These are phyloP conservation scores for Daphoenositta chrysoptera DNA, from an alignment of 2,113 vertebrate genomes.

Conservation along the genomic window DNA sequence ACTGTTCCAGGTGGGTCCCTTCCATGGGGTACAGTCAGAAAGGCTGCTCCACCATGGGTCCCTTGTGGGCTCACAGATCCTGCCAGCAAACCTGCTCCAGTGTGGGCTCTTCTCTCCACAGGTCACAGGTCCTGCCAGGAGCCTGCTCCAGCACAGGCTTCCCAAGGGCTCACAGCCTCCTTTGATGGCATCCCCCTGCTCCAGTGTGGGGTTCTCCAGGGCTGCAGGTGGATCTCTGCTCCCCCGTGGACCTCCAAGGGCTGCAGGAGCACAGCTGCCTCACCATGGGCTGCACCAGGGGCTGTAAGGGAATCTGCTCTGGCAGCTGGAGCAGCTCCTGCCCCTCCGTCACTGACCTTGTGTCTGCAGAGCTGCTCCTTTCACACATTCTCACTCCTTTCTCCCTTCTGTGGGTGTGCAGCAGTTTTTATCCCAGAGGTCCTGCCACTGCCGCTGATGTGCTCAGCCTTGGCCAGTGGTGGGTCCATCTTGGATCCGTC, in stretches of 20 bases:
- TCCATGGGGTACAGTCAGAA: too few species aligned
- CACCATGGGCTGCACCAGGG: fast-evolving
- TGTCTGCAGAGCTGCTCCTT: background rate
- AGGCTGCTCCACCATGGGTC: background rate
- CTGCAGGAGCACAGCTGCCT: background rate
- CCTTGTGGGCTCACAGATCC: background rate
- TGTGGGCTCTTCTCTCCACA: fast-evolving
- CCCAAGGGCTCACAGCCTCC: background rate
- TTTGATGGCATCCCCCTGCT: background rate
- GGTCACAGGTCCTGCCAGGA: background rate
- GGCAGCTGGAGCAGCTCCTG: background rate
- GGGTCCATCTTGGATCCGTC: fast-evolving
- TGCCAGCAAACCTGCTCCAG: background rate
- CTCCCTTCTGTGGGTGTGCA: background rate
- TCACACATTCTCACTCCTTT: background rate
- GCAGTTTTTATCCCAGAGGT: background rate
- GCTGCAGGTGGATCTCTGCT: background rate
- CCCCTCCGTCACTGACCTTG: background rate
- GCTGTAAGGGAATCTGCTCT: background rate
- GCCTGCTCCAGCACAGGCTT: background rate
- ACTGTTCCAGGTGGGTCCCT: fast-evolving
- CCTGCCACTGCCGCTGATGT: fast-evolving
- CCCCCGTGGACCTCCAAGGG: fast-evolving
- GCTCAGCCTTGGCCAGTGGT: background rate
- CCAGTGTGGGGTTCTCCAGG: fast-evolving